These are phyloP conservation scores for Prinia subflava DNA, from an alignment of 2,113 vertebrate species.

Conservation along the genomic window DNA sequence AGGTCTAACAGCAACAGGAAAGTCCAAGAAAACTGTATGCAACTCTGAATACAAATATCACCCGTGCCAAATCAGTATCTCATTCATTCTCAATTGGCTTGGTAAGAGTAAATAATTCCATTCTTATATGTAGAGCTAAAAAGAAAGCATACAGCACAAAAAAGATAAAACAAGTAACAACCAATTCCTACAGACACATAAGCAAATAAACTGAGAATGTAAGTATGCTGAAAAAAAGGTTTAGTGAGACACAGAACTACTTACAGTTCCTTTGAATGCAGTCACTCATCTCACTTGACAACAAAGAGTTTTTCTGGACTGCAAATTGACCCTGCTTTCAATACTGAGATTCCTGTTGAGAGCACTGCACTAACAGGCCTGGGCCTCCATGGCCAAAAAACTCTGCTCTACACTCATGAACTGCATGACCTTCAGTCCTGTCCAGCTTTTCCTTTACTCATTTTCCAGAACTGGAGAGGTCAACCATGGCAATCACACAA, in stretches of 20 bases:
- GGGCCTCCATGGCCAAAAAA: not conserved
- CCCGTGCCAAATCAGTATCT: not conserved
- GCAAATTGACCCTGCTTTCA: not conserved
- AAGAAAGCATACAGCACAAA: not conserved
- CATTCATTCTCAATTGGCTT: not conserved
- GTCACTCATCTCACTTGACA: not conserved
- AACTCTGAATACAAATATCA: rapidly evolving
- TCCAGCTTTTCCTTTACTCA: not conserved
- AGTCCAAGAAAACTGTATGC: not conserved
- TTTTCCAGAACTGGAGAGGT: not conserved
- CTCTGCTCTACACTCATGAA: not conserved
- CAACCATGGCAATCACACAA: not conserved
- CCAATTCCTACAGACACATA: not conserved
- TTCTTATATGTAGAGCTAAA: not conserved
- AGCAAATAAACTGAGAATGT: not conserved
- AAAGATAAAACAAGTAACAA: not conserved
- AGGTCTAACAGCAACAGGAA: not conserved
- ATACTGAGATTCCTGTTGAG: not conserved
- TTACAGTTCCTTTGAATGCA: not conserved
- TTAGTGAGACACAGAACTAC: not conserved
- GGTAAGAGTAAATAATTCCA: not conserved
- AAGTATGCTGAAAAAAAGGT: not conserved
- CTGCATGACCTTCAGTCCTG: not conserved
- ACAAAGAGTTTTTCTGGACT: not conserved
- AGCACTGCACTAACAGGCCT: not conserved